A percentile compares a stretch with the other conserved stretches of the same genome.
phyloP scores from a whole-genome alignment of 2,888 invertebrate genomes.

The Pseudoips prasinana region DNA sequence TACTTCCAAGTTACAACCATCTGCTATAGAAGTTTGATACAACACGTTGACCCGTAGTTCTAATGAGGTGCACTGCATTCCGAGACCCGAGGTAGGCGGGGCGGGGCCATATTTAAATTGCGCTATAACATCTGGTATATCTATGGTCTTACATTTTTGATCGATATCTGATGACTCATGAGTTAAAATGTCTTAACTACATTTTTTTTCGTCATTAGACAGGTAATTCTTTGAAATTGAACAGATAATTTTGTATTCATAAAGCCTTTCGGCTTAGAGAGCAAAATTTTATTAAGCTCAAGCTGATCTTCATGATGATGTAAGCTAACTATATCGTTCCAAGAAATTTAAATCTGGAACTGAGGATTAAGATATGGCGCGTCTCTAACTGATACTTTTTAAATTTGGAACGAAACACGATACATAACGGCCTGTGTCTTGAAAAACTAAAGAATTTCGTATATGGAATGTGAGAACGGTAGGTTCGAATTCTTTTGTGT shows the following conservation, averaged over 20 bases:
- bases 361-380: conserved; percentile 69
- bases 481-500: conserved; percentile 5
- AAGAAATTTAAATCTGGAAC: conserved; percentile 75
- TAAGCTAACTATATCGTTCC: conserved; percentile 47
- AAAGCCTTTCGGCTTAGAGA: too few relatives aligned
- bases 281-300: too few relatives aligned
- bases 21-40: conserved; percentile 4
- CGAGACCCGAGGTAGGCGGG: conserved; percentile 23
- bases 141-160: conserved; percentile 21
- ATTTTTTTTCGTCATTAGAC: conserved; percentile 2
- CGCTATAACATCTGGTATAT: conserved; percentile 24
- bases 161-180: conserved; percentile 7
- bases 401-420: conserved; percentile 69
- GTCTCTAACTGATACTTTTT: conserved; percentile 64
- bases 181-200: conserved; percentile 4
- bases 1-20: not conserved
- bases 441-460: conserved; percentile 41
- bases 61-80: conserved; percentile 32
- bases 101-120: conserved; percentile 30
- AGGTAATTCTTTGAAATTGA: conserved; percentile 1
- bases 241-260: too few relatives aligned
- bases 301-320: not conserved
- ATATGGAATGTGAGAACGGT: conserved; percentile 25
- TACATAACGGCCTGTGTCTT: conserved; percentile 54
- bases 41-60: conserved; percentile 23